phyloP scores from a whole-genome alignment of 92 coral and sea anemone genomes.

The Zoanthus sansibaricus region DNA sequence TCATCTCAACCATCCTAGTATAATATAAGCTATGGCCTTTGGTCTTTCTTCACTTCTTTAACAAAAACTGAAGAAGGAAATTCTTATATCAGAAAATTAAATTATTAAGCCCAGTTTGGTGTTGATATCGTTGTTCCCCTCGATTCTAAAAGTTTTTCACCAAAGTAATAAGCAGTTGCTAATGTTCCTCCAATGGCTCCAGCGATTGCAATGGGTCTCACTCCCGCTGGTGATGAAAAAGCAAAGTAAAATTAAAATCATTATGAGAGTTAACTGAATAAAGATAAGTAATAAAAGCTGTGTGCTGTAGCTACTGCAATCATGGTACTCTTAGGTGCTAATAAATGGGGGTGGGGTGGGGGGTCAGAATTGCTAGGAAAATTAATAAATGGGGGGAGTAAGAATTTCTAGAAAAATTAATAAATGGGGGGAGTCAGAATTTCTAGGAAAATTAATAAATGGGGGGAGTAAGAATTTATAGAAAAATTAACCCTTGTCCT shows the following conservation, averaged over 20 bases:
- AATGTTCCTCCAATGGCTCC: constrained; percentile 91
- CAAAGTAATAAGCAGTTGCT: constrained; percentile 90
- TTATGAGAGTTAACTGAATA: background rate
- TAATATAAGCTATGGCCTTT: too few species aligned
- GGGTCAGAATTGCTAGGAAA: too few species aligned
- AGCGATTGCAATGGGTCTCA: constrained; percentile 93
- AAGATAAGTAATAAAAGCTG: background rate
- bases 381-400: background rate
- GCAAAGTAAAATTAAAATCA: background rate
- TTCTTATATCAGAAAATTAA: background rate
- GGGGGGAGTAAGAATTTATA: too few species aligned
- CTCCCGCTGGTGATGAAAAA: constrained; percentile 67
- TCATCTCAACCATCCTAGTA: too few species aligned
- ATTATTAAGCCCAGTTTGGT: constrained; percentile 91
- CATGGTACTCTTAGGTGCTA: too few species aligned
- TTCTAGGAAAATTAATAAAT: too few species aligned
- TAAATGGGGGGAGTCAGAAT: too few species aligned
- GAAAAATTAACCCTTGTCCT: too few species aligned
- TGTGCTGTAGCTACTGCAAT: background rate
- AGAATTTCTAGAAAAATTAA: too few species aligned
- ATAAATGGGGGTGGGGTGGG: too few species aligned
- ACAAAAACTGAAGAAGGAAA: too few species aligned
- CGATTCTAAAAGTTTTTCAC: constrained; percentile 84
- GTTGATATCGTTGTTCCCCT: constrained; percentile 90
- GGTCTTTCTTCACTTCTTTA: too few species aligned